Conservation (phyloP, 2,888 invertebrate genomes). For the Thymelicus sylvestris region DNA sequence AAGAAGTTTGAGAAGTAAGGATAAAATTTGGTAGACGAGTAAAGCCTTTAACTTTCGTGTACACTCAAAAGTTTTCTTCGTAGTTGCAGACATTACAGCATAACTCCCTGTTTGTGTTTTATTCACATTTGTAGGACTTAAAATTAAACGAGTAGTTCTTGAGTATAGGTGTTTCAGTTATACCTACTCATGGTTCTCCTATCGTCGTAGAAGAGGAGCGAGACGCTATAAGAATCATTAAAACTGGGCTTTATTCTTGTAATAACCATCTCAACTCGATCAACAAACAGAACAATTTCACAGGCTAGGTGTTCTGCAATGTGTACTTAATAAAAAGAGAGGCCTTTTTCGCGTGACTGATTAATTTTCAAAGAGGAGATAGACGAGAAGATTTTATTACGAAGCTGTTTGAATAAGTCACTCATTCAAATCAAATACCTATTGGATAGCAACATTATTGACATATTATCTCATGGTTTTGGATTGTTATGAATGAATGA, state of each 20-base stretch:
- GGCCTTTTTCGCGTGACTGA: no score
- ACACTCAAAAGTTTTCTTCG: background rate
- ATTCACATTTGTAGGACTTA: slow-evolving; percentile 2
- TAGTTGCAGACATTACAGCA: background rate
- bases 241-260: background rate
- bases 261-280: background rate
- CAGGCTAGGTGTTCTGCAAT: no score
- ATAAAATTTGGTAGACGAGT: background rate
- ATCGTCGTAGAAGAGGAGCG: background rate
- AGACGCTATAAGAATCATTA: background rate
- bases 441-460: no score
- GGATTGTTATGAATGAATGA: no score
- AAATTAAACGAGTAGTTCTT: slow-evolving; percentile 5
- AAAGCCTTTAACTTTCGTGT: background rate
- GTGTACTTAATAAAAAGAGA: no score
- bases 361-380: no score
- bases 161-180: background rate
- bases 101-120: background rate
- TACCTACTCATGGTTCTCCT: background rate
- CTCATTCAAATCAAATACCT: no score
- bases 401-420: no score
- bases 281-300: no score
- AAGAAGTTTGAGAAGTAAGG: no score
- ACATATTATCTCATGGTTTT: no score
- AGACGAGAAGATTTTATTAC: no score